Percentiles rank a stretch among this genome's conserved stretches.
These are phyloP conservation scores for Dicrurus megarhynchus DNA, from an alignment of 2,113 vertebrate species.

Conservation along the genomic window DNA sequence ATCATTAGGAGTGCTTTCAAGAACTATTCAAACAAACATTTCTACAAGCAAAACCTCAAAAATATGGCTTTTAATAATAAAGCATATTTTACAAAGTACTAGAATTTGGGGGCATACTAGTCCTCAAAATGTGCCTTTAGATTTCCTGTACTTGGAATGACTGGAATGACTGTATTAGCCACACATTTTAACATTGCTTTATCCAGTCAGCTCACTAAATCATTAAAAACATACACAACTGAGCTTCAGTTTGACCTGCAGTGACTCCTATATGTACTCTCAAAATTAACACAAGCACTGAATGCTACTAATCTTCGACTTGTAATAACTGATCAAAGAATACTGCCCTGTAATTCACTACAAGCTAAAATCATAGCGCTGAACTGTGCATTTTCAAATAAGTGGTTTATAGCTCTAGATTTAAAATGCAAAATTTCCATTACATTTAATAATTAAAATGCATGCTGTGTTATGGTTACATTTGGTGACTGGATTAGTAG, in stretches of 20 bases:
- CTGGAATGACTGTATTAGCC: background rate
- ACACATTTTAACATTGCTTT: background rate
- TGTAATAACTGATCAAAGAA: constrained; percentile 59
- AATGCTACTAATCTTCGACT: constrained; percentile 21
- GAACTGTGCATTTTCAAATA: constrained; percentile 45
- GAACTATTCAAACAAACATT: background rate
- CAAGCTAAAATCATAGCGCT: constrained; percentile 28
- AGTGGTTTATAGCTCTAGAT: constrained; percentile 28
- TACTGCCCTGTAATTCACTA: constrained; percentile 38
- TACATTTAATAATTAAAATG: constrained; percentile 63
- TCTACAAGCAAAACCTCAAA: background rate
- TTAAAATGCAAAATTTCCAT: constrained; percentile 58
- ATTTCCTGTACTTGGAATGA: background rate
- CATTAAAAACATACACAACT: constrained; percentile 30
- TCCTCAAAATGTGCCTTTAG: background rate
- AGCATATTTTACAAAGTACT: background rate
- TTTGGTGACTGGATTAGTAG: constrained; percentile 60
- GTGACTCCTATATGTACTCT: constrained; percentile 18
- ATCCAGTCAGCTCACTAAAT: constrained; percentile 20
- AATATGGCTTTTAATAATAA: background rate
- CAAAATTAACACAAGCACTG: constrained; percentile 51
- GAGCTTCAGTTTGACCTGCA: constrained; percentile 45
- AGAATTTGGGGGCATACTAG: background rate
- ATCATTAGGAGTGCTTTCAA: background rate
- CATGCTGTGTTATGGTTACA: constrained; percentile 56